These are phyloP conservation scores for Cheirogaleus major DNA, from an alignment of 2,797 vertebrate species.

Conservation along the genomic window DNA sequence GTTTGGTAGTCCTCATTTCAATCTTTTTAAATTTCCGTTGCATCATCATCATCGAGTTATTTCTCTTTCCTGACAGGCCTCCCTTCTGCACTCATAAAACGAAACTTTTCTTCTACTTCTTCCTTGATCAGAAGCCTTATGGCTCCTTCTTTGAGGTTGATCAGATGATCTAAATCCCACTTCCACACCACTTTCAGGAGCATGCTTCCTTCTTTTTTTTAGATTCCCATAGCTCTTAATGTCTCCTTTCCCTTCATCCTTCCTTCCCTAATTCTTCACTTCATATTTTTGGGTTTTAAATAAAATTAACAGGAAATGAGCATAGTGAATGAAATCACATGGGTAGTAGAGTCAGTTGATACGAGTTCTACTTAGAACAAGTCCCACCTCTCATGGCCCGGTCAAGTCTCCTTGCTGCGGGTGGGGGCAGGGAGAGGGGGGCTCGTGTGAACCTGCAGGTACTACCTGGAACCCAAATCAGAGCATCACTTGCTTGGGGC, in stretches of 20 bases:
- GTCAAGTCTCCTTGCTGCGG: not conserved
- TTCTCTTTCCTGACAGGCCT: not conserved
- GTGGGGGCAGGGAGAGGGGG: too few species aligned
- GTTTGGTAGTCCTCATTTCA: not conserved
- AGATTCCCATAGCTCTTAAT: not conserved
- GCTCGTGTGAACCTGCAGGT: not conserved
- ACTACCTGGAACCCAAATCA: not conserved
- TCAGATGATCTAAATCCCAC: not conserved
- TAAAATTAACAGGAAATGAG: not conserved
- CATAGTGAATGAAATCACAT: not conserved
- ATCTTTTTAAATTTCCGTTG: not conserved
- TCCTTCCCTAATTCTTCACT: not conserved
- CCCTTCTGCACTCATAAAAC: not conserved
- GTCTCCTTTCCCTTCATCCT: not conserved
- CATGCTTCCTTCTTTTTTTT: not conserved
- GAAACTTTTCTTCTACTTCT: too few species aligned
- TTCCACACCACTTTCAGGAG: not conserved
- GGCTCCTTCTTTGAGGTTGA: not conserved
- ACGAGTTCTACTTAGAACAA: not conserved
- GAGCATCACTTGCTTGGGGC: not conserved
- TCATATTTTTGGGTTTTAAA: not conserved
- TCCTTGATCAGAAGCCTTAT: not conserved
- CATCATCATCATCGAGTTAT: not conserved
- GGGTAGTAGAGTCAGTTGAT: fast-evolving
- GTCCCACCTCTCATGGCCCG: fast-evolving